These are phyloP conservation scores for Monochamus alternatus DNA, from an alignment of 2,888 invertebrate genomes.

Conservation along the genomic window DNA sequence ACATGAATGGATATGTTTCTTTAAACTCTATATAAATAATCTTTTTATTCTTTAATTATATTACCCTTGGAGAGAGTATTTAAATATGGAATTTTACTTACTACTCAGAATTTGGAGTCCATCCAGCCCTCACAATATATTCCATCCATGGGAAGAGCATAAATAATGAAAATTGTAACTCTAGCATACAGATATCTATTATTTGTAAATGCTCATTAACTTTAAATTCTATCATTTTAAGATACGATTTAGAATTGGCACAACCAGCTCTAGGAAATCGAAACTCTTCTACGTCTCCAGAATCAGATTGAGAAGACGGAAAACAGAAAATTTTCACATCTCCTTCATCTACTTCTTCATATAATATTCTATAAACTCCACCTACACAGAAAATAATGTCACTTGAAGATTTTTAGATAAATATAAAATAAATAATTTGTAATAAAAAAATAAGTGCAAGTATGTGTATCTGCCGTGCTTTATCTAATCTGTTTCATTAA, in stretches of 20 bases:
- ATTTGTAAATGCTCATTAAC: conserved; percentile 79
- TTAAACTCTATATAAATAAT: no score
- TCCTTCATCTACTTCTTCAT: conserved; percentile 91
- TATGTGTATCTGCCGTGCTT: no score
- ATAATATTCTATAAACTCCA: conserved; percentile 85
- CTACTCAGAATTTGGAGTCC: conserved; percentile 94
- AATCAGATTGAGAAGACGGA: conserved; percentile 85
- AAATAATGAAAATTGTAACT: conserved; percentile 83
- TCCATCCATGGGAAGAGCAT: conserved; percentile 94
- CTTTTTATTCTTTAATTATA: no score
- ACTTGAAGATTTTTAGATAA: background rate
- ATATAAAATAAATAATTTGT: no score
- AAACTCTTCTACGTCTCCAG: conserved; percentile 88
- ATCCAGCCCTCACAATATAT: conserved; percentile 95
- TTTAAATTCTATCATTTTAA: conserved; percentile 89
- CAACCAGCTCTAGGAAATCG: conserved; percentile 92
- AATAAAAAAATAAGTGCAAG: no score
- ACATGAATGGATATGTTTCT: no score
- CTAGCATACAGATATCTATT: conserved; percentile 82
- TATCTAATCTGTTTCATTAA: no score
- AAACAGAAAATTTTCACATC: conserved; percentile 94
- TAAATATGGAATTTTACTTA: conserved; percentile 73
- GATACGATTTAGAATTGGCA: conserved; percentile 90
- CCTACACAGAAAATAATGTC: conserved; percentile 71
- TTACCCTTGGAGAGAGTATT: no score